Percentiles rank a stretch among this genome's conserved stretches.
These are phyloP conservation scores for Zapus hudsonius DNA, from an alignment of 2,113 vertebrate species.

Conservation along the genomic window DNA sequence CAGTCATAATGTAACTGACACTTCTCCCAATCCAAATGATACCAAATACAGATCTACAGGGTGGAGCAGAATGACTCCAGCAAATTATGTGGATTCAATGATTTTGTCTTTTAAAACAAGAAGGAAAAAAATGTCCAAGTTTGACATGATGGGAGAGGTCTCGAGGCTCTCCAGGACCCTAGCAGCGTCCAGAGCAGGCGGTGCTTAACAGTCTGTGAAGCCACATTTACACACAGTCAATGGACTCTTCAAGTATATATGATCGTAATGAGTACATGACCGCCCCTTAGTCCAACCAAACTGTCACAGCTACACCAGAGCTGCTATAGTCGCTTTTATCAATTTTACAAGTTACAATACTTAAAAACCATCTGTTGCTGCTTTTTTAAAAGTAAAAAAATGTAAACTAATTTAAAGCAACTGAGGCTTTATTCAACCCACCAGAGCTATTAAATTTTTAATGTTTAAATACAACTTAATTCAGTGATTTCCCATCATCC, in stretches of 20 bases:
- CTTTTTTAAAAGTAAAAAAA: constrained; percentile 80
- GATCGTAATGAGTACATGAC: constrained; percentile 73
- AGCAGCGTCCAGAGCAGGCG: constrained; percentile 77
- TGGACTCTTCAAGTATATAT: constrained; percentile 85
- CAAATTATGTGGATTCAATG: constrained; percentile 79
- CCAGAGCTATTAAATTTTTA: constrained; percentile 78
- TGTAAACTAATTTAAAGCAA: constrained; percentile 86
- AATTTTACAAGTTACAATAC: constrained; percentile 79
- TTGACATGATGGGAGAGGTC: constrained; percentile 79
- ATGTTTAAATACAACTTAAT: constrained; percentile 78
- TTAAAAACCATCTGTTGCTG: constrained; percentile 7
- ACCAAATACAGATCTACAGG: constrained; percentile 85
- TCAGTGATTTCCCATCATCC: constrained; percentile 60
- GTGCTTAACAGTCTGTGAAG: constrained; percentile 78
- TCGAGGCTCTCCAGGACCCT: constrained; percentile 70
- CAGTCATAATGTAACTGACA: constrained; percentile 81
- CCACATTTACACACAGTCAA: constrained; percentile 80
- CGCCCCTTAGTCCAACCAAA: constrained; percentile 73
- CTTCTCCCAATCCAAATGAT: constrained; percentile 80
- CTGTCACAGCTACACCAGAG: constrained; percentile 71
- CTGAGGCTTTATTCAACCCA: constrained; percentile 81
- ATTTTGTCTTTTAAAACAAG: constrained; percentile 78
- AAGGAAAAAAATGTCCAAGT: constrained; percentile 75
- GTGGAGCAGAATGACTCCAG: constrained; percentile 79
- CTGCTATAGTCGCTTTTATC: constrained; percentile 48